These are phyloP conservation scores for Chrysomela aeneicollis DNA, from an alignment of 2,888 invertebrate species.

Conservation along the genomic window DNA sequence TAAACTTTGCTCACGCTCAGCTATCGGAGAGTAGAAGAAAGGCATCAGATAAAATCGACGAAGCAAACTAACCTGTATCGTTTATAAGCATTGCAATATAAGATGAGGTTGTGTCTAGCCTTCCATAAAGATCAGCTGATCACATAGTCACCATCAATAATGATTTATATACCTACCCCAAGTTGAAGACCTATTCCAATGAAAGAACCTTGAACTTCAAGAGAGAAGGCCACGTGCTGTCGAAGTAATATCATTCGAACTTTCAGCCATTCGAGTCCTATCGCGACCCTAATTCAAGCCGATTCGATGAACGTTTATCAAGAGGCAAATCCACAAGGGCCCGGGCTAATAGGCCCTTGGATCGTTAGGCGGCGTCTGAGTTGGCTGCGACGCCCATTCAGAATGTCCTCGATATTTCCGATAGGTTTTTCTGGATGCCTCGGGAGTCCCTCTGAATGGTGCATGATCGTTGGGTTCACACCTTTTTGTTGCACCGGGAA, in stretches of 20 bases:
- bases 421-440: background rate
- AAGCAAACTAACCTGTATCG: no score
- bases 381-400: conserved; percentile 36
- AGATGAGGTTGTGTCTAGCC: no score
- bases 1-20: no score
- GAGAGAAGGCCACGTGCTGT: background rate
- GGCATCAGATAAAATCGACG: no score
- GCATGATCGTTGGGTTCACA: background rate
- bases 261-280: background rate
- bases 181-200: no score
- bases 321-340: conserved; percentile 39
- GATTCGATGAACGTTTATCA: conserved; percentile 23
- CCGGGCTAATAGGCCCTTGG: conserved; percentile 40
- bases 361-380: conserved; percentile 42
- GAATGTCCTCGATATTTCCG: conserved; percentile 34
- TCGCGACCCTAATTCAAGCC: background rate
- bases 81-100: no score
- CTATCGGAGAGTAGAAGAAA: no score
- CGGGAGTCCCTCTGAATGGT: background rate
- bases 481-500: background rate
- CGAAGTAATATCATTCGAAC: background rate
- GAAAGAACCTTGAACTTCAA: no score
- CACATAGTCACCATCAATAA: no score
- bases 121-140: no score
- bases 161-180: no score